These are phyloP conservation scores for Microcebus murinus DNA, from an alignment of 2,113 vertebrate genomes.

Conservation along the genomic window DNA sequence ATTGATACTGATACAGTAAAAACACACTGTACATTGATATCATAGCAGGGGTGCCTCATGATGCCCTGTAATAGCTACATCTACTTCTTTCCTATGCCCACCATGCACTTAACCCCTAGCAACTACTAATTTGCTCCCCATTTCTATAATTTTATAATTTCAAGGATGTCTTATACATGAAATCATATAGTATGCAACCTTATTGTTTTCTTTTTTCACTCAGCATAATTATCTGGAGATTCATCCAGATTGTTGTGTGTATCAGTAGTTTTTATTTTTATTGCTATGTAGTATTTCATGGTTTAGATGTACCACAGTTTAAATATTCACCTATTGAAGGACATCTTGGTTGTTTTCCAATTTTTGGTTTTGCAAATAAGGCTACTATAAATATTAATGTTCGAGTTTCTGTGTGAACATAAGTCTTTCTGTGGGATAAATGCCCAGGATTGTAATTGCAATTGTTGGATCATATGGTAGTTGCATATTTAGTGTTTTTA, in stretches of 20 bases:
- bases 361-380: slow-evolving; percentile 19
- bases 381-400: not conserved
- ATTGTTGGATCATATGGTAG: not conserved
- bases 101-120: not conserved
- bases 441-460: not conserved
- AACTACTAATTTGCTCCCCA: not conserved
- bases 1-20: not conserved
- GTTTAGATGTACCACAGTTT: not conserved
- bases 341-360: not conserved
- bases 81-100: not conserved
- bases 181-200: not conserved
- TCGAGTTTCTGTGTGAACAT: not conserved
- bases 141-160: slow-evolving; percentile 19
- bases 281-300: not conserved
- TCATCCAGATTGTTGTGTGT: not conserved
- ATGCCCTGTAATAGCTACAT: not conserved
- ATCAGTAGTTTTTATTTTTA: not conserved
- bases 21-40: not conserved
- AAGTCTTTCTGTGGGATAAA: not conserved
- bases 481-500: not conserved
- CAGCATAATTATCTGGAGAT: not conserved
- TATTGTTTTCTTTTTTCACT: not conserved
- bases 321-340: not conserved
- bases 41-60: not conserved
- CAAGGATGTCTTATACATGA: not conserved